Evolutionary conservation across 2,797 vertebrate species (phyloP), one percentile per base, ranked within the genome.

Genomic region (Pangasius macronema): DNA sequence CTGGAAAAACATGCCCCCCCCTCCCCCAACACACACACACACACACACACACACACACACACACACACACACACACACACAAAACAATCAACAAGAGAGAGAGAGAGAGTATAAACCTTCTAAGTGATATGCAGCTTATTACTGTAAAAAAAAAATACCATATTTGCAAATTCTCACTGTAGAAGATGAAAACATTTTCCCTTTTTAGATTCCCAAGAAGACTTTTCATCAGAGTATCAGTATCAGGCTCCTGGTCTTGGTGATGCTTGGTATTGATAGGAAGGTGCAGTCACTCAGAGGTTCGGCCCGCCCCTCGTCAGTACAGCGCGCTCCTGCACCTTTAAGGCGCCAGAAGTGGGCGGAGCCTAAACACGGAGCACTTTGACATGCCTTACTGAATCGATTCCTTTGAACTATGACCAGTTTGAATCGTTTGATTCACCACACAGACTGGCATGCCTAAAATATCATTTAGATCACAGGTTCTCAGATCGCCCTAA

Each of bases 301-400:
- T 24, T 0, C 16, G 65, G 82, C n/a, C 59, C 61, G 30, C 20
- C 59, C 61, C 27, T 20, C 10, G 27, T 51, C 27, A 33, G n/a
- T 67, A 61, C 81, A 82, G 42, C 9, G 42, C 57, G 65, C 80
- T 68, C 57, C 88, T 95, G 94, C 91, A 89, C 93, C 95, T 96
- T 96, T 96, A 95, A 96, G 95, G 93, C 93, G 46, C 65, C 36
- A 85, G 84, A 84, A 86, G 57, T 91, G 90, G 92, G 92, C 90
- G 93, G 94, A 93, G 94, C 89, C 92, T 85, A 92, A 27, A n/a
- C 13, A 20, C 0, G 5, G 57, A 53, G 3, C 57, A 27, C 22
- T 67, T 63, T 16, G 27, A 53, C 59, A 8, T 67, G 61, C 14
- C 46, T 46, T n/a, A 13, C 20, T 53, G 84, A 85, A n/a, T 85